These are phyloP conservation scores for Hypomecis atomaria DNA, from an alignment of 2,888 invertebrate species.

Conservation along the genomic window DNA sequence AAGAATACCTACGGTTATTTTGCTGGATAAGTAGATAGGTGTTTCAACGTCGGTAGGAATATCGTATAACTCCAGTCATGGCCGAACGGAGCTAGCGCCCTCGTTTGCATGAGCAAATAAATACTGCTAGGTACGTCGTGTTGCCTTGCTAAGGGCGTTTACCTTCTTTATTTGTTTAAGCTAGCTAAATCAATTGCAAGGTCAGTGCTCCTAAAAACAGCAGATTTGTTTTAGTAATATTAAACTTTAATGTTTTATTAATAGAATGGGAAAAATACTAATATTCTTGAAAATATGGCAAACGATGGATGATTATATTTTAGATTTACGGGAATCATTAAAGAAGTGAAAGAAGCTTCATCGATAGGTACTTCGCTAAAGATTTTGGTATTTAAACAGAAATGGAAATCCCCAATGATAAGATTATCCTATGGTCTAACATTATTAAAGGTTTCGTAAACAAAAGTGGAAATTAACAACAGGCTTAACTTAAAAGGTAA, in stretches of 20 bases:
- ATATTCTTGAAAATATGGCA: no score
- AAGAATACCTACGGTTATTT: not conserved
- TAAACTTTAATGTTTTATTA: not conserved
- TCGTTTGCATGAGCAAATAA: conserved; percentile 52
- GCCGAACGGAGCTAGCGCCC: conserved; percentile 49
- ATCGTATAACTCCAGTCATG: conserved; percentile 41
- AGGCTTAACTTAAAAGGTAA: no score
- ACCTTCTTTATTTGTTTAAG: conserved; percentile 42
- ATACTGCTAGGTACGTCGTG: conserved; percentile 38
- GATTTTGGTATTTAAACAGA: no score
- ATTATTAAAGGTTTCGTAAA: not conserved
- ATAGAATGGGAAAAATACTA: no score
- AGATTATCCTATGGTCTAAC: no score
- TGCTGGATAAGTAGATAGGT: not conserved
- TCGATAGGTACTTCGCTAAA: no score
- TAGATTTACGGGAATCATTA: no score
- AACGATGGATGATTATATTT: no score
- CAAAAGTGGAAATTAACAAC: conserved; percentile 1
- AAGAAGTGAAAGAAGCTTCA: no score
- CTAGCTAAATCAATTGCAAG: conserved; percentile 31
- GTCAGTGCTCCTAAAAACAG: conserved; percentile 21
- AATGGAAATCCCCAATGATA: no score
- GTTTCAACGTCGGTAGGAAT: not conserved
- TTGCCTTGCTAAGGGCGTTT: conserved; percentile 48
- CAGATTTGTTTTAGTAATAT: no score